Conservation (phyloP, 2,888 invertebrate species). For the Terebella lapidaria region DNA sequence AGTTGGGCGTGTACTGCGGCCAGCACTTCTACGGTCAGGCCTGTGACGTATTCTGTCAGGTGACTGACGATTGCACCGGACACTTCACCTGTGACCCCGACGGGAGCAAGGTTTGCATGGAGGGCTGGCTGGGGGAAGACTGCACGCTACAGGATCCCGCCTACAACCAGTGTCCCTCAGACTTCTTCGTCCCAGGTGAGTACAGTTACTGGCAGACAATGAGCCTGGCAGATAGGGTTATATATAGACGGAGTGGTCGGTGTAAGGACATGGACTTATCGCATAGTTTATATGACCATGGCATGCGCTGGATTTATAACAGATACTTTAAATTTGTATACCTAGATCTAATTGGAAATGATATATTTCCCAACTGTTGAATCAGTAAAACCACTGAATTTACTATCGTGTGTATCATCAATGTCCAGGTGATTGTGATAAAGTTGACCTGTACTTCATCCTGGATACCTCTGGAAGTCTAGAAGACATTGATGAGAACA, state of each 20-base stretch:
- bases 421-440: not conserved
- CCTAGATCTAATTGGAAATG: too few species aligned
- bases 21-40: not conserved
- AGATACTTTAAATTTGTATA: too few species aligned
- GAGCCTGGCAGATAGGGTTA: too few species aligned
- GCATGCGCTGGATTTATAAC: too few species aligned
- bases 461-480: conserved; percentile 9
- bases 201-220: too few species aligned
- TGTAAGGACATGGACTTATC: too few species aligned
- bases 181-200: not conserved
- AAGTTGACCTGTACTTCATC: conserved; percentile 1
- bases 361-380: too few species aligned
- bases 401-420: too few species aligned
- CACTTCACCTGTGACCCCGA: conserved; percentile 1
- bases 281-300: too few species aligned
- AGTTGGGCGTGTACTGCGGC: not conserved
- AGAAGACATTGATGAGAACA: not conserved
- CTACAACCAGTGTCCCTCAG: not conserved
- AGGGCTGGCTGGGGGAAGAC: not conserved
- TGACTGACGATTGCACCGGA: not conserved
- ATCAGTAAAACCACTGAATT: too few species aligned
- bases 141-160: not conserved
- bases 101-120: conserved; percentile 2
- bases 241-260: too few species aligned
- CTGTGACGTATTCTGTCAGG: not conserved